Evolutionary conservation across 37 sponge, comb jelly and placozoan species (phyloP).

Genomic region (Chondrilla cf. caribensis): DNA sequence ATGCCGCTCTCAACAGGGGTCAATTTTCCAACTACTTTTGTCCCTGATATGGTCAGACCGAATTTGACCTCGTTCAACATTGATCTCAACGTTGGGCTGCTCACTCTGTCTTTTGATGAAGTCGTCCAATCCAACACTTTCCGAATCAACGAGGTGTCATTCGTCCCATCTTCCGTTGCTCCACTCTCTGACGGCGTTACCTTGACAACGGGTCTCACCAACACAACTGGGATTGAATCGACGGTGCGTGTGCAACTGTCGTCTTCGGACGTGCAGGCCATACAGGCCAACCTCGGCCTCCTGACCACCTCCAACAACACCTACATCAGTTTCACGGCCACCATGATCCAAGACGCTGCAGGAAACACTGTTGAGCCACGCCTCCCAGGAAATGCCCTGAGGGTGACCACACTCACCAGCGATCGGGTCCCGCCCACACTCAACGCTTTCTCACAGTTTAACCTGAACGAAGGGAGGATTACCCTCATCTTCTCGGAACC

Average conservation of each 20-base stretch:
- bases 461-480: constrained; percentile 50
- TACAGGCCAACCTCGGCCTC: constrained; percentile 50
- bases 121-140: constrained; percentile 50
- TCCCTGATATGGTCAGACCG: constrained; percentile 52
- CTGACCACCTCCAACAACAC: constrained; percentile 56
- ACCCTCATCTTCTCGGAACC: constrained; percentile 84
- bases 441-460: constrained; percentile 36
- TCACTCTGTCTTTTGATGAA: constrained; percentile 77
- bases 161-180: constrained; percentile 49
- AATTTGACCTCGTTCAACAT: constrained; percentile 70
- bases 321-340: constrained; percentile 53
- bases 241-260: constrained; percentile 36
- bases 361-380: constrained; percentile 52
- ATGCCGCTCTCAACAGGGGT: background rate
- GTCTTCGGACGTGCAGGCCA: constrained; percentile 39
- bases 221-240: constrained; percentile 30
- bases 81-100: constrained; percentile 55
- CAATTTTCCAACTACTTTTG: constrained; percentile 1
- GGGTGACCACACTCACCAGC: constrained; percentile 40
- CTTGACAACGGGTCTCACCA: constrained; percentile 19
- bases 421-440: constrained; percentile 60
- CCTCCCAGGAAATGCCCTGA: constrained; percentile 56
- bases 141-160: constrained; percentile 27
- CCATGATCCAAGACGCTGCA: constrained; percentile 48
- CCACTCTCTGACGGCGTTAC: constrained; percentile 20